Conservation (phyloP, 1,140 invertebrate species). For the Subanguina moxae region DNA sequence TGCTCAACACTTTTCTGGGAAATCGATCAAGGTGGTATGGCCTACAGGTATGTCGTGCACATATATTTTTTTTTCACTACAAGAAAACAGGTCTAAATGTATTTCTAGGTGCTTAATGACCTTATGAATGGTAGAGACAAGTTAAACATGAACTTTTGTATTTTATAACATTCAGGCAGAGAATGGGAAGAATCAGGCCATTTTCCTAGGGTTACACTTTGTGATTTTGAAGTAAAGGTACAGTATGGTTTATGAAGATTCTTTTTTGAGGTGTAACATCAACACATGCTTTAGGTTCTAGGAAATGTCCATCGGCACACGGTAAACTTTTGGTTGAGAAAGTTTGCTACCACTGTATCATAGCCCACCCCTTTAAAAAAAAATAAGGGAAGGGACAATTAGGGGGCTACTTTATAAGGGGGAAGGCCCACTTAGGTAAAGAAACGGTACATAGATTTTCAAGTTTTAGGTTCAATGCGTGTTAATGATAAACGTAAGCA, state of each 20-base stretch:
- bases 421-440: no score
- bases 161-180: conserved; percentile 2
- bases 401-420: no score
- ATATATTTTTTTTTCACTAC: not conserved
- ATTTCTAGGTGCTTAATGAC: conserved; percentile 54
- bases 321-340: conserved; percentile 22
- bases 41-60: conserved; percentile 43
- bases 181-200: conserved; percentile 59
- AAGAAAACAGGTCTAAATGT: not conserved
- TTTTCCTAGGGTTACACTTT: conserved; percentile 56
- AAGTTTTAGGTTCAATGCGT: conserved; percentile 47
- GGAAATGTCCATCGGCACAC: conserved; percentile 59
- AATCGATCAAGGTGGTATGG: conserved; percentile 55
- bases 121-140: conserved; percentile 49
- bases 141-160: no score
- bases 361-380: no score
- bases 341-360: no score
- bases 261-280: conserved; percentile 4
- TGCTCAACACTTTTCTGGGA: conserved; percentile 55
- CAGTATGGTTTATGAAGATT: not conserved
- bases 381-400: no score
- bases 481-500: conserved; percentile 70
- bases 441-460: not conserved
- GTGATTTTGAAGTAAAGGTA: conserved; percentile 59
- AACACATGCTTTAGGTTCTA: conserved; percentile 37